Evolutionary conservation across 1,140 invertebrate species (phyloP).

Genomic region (Aphis craccivora): DNA sequence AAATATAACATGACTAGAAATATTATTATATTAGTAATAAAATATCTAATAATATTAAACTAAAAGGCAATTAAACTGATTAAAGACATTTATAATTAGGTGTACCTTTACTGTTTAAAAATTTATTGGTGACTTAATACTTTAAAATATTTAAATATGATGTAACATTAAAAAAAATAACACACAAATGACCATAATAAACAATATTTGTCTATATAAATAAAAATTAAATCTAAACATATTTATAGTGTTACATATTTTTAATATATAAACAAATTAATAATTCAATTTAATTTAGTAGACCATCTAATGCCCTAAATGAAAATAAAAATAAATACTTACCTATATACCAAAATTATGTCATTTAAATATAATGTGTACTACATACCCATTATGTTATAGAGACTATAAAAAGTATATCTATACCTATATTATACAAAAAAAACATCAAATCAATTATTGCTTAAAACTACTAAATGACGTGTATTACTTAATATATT

Average conservation of each 20-base stretch:
- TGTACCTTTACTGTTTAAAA: too few species aligned
- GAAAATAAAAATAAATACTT: neutral
- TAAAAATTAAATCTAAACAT: neutral
- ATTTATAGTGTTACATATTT: neutral
- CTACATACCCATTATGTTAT: neutral
- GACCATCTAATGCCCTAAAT: neutral
- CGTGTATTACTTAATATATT: neutral
- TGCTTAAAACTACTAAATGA: neutral
- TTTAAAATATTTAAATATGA: neutral
- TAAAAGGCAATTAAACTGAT: neutral
- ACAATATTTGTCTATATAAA: neutral
- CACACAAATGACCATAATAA: neutral
- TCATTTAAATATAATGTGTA: neutral
- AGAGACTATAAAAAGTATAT: neutral
- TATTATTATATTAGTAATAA: neutral
- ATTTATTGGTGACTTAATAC: neutral
- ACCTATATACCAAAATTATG: neutral
- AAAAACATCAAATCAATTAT: neutral
- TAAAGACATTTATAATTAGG: neutral
- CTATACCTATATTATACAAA: neutral
- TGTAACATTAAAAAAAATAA: constrained; percentile 17
- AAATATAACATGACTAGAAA: neutral
- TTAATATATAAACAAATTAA: neutral
- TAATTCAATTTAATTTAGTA: neutral
- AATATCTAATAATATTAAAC: neutral